Base-by-base conservation (phyloP, 2,888 invertebrate genomes). In the Tridacna gigas region DNA sequence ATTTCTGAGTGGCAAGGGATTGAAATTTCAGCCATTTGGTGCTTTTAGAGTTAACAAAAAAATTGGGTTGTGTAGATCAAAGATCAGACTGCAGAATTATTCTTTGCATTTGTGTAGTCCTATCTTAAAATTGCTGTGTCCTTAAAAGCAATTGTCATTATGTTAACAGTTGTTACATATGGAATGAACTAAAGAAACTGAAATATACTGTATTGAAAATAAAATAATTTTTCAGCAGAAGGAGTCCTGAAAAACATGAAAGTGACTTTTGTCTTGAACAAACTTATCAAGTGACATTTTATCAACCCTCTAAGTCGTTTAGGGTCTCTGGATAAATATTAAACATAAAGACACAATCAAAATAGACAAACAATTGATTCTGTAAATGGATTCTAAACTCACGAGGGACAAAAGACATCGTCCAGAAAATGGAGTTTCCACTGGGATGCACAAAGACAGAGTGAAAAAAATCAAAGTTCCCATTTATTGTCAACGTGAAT, bases 351-450 rank as follows among this genome's bases (percentile, higher is more conserved):
- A 76, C 80, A 47, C 78, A 63, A 86, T 83, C 74, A 65, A 61
- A 77, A 74, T 80, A 80, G 86, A 86, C 86, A 86, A 86, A 86
- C 86, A 86, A 86, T 86, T 83, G 86, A 79, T 84, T 84, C 82
- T 60, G 78, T 86, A 84, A 86, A 86, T 86, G 86, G 84, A 80
- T 82, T 86, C 77, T 69, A 28, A 82, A 83, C 66, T 76, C 82
- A 78, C 78, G 61, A 20, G 82, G 82, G 86, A 86, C 82, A 80
- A 79, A 82, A 84, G 84, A 86, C 86, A 86, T 82, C 69, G 77
- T 76, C 82, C 83, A 82, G 84, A 80, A 84, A 86, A 86, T 86
- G 78, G 84, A 86, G 82, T 84, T 86, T 84, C 82, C 77, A 60
- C 69, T 15, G 61, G 69, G 66, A n/a, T 83, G 86, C 86, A 86